phyloP scores from a whole-genome alignment of 2,113 vertebrate genomes.

The Mesitornis unicolor region DNA sequence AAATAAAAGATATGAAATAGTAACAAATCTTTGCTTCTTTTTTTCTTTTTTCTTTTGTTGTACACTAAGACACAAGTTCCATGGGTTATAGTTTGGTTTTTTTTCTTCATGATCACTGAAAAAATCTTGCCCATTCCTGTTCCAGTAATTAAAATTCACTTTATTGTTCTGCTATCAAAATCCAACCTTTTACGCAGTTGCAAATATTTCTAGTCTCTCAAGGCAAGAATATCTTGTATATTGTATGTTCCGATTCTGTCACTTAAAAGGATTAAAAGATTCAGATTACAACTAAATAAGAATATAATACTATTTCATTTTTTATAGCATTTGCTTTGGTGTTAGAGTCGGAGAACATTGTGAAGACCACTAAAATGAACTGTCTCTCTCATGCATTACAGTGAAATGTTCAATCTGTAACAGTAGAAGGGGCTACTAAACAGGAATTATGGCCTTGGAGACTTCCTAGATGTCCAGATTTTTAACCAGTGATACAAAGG shows the following conservation, averaged over 20 bases:
- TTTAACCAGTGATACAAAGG: not conserved
- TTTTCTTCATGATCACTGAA: not conserved
- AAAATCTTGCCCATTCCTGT: not conserved
- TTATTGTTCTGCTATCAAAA: not conserved
- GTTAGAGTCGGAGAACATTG: not conserved
- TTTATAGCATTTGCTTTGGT: not conserved
- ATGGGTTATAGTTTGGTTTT: not conserved
- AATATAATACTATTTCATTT: not conserved
- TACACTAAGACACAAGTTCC: not conserved
- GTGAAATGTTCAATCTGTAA: not conserved
- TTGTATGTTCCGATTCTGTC: not conserved
- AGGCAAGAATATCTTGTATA: not conserved
- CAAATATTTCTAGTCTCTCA: not conserved
- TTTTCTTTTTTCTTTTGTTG: not conserved
- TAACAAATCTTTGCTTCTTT: not conserved
- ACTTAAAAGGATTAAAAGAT: slow-evolving; percentile 26
- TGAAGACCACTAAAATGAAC: not conserved
- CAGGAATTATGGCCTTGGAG: not conserved
- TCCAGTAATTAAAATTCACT: not conserved
- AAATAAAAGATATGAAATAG: not conserved
- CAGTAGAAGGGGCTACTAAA: not conserved
- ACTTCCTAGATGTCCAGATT: not conserved
- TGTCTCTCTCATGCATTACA: not conserved
- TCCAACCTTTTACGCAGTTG: not conserved
- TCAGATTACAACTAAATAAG: not conserved